These are phyloP conservation scores for Peromyscus nudipes DNA, from an alignment of 2,797 vertebrate species.

Conservation along the genomic window DNA sequence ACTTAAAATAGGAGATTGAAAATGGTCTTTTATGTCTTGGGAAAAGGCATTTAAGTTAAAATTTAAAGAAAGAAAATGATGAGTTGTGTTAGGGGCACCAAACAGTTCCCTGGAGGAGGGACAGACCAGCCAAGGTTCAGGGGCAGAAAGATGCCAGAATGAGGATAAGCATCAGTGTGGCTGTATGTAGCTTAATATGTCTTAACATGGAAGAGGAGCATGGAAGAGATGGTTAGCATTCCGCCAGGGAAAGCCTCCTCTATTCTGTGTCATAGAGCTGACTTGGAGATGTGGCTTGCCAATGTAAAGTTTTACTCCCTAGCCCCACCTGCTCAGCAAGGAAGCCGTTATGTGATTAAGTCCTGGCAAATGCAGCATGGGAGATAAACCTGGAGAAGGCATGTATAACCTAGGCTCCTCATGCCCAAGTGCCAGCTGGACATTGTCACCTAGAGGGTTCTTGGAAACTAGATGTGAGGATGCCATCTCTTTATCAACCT, in stretches of 20 bases:
- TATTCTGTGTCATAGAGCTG: background rate
- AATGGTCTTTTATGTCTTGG: background rate
- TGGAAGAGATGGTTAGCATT: background rate
- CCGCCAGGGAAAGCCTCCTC: background rate
- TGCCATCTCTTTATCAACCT: background rate
- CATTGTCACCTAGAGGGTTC: background rate
- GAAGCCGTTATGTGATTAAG: background rate
- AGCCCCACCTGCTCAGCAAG: background rate
- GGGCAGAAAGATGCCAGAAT: background rate
- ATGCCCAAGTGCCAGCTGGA: background rate
- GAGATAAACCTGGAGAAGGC: background rate
- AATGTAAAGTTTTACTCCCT: background rate
- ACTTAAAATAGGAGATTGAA: background rate
- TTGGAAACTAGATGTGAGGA: background rate
- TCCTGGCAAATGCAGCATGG: background rate
- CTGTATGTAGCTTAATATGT: background rate
- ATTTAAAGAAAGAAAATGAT: background rate
- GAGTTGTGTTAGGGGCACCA: background rate
- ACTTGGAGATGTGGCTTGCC: background rate
- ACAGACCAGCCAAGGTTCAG: background rate
- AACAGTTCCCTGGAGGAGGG: background rate
- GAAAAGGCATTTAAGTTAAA: conserved; percentile 27
- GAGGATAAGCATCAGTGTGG: background rate
- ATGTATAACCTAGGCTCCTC: background rate
- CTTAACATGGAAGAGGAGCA: background rate